Evolutionary conservation across 2,888 invertebrate species (phyloP).

Genomic region (Leptinotarsa haldemani): DNA sequence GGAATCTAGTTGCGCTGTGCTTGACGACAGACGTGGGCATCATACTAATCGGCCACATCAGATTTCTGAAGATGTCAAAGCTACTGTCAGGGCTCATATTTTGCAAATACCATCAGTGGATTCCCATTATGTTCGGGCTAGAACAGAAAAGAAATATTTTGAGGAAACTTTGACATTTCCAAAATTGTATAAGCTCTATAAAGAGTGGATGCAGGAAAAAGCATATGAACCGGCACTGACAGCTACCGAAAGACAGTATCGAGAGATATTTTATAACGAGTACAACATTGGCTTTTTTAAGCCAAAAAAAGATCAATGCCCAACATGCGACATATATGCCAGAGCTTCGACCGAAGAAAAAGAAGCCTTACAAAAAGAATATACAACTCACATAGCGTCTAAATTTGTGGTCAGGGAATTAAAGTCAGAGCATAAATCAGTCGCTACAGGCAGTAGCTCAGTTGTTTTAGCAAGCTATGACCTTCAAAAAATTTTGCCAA

Average conservation of each 20-base stretch:
- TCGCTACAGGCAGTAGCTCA: neutral
- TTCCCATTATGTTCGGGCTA: slow-evolving; percentile 12
- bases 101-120: slow-evolving; percentile 14
- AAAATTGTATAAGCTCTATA: slow-evolving; percentile 18
- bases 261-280: slow-evolving; percentile 13
- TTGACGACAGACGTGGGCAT: slow-evolving; percentile 18
- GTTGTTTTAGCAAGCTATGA: neutral
- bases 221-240: neutral
- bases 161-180: slow-evolving; percentile 11
- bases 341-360: slow-evolving; percentile 1
- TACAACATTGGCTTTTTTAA: slow-evolving; percentile 13
- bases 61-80: slow-evolving; percentile 20
- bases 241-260: slow-evolving; percentile 12
- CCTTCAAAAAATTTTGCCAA: neutral
- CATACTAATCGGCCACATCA: slow-evolving; percentile 20
- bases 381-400: neutral
- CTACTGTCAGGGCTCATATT: slow-evolving; percentile 16
- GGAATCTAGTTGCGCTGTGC: slow-evolving; percentile 19
- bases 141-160: slow-evolving; percentile 7
- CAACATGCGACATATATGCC: slow-evolving; percentile 13
- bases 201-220: neutral
- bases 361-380: neutral
- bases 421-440: neutral
- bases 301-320: slow-evolving; percentile 14
- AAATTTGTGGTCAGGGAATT: slow-evolving; percentile 1